phyloP scores from a whole-genome alignment of 1,140 invertebrate genomes.

The Heliothis virescens region DNA sequence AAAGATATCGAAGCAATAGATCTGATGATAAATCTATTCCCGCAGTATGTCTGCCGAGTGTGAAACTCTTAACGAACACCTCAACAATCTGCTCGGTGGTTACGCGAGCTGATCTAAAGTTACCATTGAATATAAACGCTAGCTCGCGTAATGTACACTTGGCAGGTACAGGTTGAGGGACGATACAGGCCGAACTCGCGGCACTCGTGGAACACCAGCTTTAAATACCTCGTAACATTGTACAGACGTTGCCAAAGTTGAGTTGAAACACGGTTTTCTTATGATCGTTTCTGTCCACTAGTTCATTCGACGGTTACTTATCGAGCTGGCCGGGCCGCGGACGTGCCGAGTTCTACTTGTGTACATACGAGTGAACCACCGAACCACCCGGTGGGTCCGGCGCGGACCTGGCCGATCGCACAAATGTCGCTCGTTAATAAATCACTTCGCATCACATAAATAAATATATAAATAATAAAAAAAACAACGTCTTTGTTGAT shows the following conservation, averaged over 20 bases:
- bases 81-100: background rate
- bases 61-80: background rate
- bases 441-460: conserved; percentile 1
- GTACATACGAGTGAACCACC: background rate
- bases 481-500: conserved; percentile 22
- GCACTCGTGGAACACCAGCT: background rate
- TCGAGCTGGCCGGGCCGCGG: background rate
- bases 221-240: conserved; percentile 36
- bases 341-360: background rate
- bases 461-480: background rate
- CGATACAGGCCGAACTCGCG: background rate
- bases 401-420: background rate
- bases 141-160: background rate
- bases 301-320: conserved; percentile 13
- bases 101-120: background rate
- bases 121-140: background rate
- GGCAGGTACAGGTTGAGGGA: background rate
- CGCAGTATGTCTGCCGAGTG: background rate
- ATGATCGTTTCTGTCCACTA: conserved; percentile 69
- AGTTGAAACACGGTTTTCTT: conserved; percentile 60
- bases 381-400: background rate
- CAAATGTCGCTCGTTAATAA: background rate
- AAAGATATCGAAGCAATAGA: too few species aligned
- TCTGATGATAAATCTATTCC: background rate
- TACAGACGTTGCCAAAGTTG: conserved; percentile 44